Evolutionary conservation across 2,113 vertebrate genomes (phyloP).

Genomic region (Panurus biarmicus): DNA sequence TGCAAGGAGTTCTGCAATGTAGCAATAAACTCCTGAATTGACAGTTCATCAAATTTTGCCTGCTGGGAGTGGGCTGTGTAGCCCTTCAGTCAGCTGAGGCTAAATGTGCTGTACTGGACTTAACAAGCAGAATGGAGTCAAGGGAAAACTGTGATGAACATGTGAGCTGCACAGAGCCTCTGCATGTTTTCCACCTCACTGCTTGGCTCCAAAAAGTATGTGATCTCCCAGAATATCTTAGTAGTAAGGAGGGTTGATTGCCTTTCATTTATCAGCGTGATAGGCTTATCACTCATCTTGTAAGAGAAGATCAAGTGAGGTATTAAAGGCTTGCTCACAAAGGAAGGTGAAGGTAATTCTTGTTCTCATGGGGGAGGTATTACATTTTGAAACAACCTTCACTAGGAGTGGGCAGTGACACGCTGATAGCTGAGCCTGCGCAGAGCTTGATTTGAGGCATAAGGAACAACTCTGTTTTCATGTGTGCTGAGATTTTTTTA

Average conservation of each 20-base stretch:
- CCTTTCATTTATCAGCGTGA: neutral
- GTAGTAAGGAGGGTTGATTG: neutral
- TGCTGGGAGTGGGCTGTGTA: neutral
- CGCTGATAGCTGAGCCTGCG: neutral
- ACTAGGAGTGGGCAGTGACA: neutral
- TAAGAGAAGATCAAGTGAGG: neutral
- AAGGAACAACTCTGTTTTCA: neutral
- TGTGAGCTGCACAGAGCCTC: neutral
- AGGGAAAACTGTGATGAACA: neutral
- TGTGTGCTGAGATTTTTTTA: neutral
- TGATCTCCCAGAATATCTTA: neutral
- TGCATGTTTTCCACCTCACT: neutral
- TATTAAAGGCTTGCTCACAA: neutral
- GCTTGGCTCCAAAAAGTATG: neutral
- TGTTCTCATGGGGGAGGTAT: neutral
- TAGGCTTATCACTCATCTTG: conserved; percentile 20
- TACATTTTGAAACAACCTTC: neutral
- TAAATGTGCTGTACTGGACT: neutral
- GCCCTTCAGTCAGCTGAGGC: neutral
- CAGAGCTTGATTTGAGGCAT: neutral
- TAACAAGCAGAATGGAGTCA: neutral
- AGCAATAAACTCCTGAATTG: neutral
- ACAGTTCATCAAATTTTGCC: neutral
- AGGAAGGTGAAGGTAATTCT: conserved; percentile 16
- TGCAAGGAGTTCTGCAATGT: neutral